Evolutionary conservation across 2,113 vertebrate genomes (phyloP).

Genomic region (Lophochroa leadbeateri): DNA sequence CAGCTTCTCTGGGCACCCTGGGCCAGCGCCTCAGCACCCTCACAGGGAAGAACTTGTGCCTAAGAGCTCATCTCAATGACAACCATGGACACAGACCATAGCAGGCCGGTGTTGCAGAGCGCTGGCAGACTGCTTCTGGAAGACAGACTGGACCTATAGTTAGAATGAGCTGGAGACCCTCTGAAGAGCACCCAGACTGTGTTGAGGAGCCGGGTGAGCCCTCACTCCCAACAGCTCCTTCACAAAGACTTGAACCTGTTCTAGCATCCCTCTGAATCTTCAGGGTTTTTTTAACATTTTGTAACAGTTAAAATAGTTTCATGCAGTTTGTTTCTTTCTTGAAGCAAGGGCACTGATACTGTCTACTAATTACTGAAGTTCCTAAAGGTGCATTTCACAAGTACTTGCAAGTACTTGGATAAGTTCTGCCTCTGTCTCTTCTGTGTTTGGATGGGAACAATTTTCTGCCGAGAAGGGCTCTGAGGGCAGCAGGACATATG

Average conservation of each 20-base stretch:
- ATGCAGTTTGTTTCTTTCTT: neutral
- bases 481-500: slow-evolving; percentile 46
- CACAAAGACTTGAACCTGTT: neutral
- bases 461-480: neutral
- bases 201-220: neutral
- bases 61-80: neutral
- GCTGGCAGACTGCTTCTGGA: neutral
- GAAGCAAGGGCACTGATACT: neutral
- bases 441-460: neutral
- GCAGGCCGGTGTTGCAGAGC: fast-evolving
- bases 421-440: slow-evolving; percentile 7
- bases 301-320: neutral
- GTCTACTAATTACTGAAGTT: neutral
- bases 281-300: neutral
- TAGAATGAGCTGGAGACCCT: neutral
- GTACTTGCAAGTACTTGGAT: too few species aligned
- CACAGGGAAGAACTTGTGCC: neutral
- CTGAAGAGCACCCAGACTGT: neutral
- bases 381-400: neutral
- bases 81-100: fast-evolving
- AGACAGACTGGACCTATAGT: neutral
- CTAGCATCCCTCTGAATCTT: neutral
- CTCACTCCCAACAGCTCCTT: neutral
- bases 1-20: too few species aligned
- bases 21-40: neutral